Percentiles rank a stretch among this genome's conserved stretches.
phyloP scores from a whole-genome alignment of 1,140 invertebrate species.

The Cydia fagiglandana region DNA sequence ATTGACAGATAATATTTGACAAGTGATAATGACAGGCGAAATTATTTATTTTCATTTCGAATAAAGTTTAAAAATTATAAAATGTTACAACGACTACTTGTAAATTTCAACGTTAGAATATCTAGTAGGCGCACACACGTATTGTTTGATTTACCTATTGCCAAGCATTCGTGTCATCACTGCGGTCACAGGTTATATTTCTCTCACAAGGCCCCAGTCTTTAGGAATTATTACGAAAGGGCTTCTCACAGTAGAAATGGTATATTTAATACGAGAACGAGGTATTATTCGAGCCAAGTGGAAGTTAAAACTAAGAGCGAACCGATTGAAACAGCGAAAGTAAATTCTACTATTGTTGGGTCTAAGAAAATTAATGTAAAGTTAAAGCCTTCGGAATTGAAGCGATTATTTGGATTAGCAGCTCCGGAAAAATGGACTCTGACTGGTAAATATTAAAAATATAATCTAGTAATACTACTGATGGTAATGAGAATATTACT shows the following conservation, averaged over 20 bases:
- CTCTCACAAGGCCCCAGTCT: constrained; percentile 57
- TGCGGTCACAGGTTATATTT: constrained; percentile 68
- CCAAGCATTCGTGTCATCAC: constrained; percentile 59
- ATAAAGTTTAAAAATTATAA: constrained; percentile 54
- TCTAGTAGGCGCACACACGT: constrained; percentile 55
- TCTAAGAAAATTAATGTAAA: constrained; percentile 65
- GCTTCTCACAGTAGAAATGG: constrained; percentile 49
- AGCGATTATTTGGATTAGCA: constrained; percentile 82
- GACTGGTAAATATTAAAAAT: constrained; percentile 66
- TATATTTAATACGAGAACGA: constrained; percentile 51
- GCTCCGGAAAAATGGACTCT: constrained; percentile 87
- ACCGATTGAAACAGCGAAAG: constrained; percentile 50
- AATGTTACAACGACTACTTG: constrained; percentile 68
- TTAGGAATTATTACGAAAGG: constrained; percentile 66
- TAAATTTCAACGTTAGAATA: constrained; percentile 61
- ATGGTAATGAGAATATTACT: not conserved
- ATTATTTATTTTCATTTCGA: constrained; percentile 30
- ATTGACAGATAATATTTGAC: constrained; percentile 22
- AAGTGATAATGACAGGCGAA: constrained; percentile 26
- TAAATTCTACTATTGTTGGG: constrained; percentile 46
- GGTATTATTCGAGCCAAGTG: constrained; percentile 64
- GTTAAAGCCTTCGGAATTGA: constrained; percentile 81
- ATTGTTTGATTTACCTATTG: constrained; percentile 49
- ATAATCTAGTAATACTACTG: too few species aligned
- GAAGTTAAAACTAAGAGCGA: constrained; percentile 62